Evolutionary conservation across 2,797 vertebrate species (phyloP), one percentile per base, ranked within the genome.

Genomic region (Tenualosa thibaudeaui): DNA sequence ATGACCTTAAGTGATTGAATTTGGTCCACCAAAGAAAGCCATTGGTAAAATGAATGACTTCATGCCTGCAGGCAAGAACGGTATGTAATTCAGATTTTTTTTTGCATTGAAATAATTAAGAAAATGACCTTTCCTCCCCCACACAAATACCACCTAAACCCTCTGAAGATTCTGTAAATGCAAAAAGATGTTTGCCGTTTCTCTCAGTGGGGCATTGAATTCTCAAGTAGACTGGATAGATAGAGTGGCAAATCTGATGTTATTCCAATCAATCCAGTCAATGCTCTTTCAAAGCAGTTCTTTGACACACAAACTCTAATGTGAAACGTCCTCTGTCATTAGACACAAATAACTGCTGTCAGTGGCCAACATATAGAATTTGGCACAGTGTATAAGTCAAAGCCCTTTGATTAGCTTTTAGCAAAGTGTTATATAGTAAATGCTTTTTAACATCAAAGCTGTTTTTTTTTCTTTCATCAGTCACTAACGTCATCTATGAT

Each of bases 1-100:
- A 93, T 94, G 92, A 94, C 93, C 94, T 95, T 93, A 92, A 93
- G 91, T 94, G 92, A 95, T 94, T 95, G 93, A 95, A 95, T 95
- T 93, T 92, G 89, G 89, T 88, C 90, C 84, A 87, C 83, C 84
- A 89, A 93, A 89, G 88, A 93, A 92, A 93, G 93, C 92, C 86
- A 93, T 94, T 93, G 93, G 93, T 91, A 90, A 92, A 91, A 92
- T 83, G 86, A 94, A 94, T 93, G 93, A 91, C 90, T 53, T 89
- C 89, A 91, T 92, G 89, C 90, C 91, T 92, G 88, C 90, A 92
- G 91, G 91, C 84, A 68, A 89, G 86, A 92, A 91, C 91, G 87
- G 88, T 82, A 87, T 83, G 91, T 93, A 94, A 92, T 93, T 92
- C 92, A 93, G 94, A 93, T 94, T 92, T 92, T 86, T 93, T 93